Evolutionary conservation across 2,888 invertebrate genomes (phyloP).

Genomic region (Rhyacophila evoluta): DNA sequence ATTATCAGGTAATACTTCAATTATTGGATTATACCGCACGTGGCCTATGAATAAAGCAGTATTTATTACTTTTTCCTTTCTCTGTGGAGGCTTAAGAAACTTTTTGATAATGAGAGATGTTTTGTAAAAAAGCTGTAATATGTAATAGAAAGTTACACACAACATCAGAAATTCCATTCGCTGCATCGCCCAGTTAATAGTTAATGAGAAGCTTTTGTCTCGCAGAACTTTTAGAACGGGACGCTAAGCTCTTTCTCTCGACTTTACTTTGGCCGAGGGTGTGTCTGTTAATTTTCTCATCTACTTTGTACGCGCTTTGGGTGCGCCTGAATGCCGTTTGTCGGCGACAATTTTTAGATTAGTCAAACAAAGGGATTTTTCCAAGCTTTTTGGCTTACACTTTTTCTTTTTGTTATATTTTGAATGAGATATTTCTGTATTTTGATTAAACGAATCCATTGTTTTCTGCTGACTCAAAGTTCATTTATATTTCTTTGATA

Average conservation of each 20-base stretch:
- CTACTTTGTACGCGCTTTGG: slow-evolving; percentile 18
- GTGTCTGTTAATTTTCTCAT: slow-evolving; percentile 18
- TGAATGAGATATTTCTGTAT: slow-evolving; percentile 5
- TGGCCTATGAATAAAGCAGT: too few relatives aligned
- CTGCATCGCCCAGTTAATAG: slow-evolving; percentile 14
- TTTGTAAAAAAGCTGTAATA: neutral
- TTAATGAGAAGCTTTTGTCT: slow-evolving; percentile 25
- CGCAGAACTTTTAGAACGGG: neutral
- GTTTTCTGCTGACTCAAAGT: neutral
- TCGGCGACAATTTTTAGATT: slow-evolving; percentile 14
- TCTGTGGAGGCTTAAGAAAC: too few relatives aligned
- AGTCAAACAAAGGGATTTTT: slow-evolving; percentile 21
- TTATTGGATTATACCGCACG: too few relatives aligned
- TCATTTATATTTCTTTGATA: neutral
- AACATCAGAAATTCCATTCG: neutral
- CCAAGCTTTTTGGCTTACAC: neutral
- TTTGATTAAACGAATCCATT: slow-evolving; percentile 13
- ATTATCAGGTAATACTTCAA: too few relatives aligned
- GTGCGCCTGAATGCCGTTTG: slow-evolving; percentile 19
- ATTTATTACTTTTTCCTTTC: too few relatives aligned
- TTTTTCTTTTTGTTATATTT: slow-evolving; percentile 9
- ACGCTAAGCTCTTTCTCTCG: neutral
- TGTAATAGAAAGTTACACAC: neutral
- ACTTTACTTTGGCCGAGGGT: neutral
- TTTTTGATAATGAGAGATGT: too few relatives aligned